Base-by-base conservation (phyloP, 2,797 vertebrate genomes). In the Tinamus major region DNA sequence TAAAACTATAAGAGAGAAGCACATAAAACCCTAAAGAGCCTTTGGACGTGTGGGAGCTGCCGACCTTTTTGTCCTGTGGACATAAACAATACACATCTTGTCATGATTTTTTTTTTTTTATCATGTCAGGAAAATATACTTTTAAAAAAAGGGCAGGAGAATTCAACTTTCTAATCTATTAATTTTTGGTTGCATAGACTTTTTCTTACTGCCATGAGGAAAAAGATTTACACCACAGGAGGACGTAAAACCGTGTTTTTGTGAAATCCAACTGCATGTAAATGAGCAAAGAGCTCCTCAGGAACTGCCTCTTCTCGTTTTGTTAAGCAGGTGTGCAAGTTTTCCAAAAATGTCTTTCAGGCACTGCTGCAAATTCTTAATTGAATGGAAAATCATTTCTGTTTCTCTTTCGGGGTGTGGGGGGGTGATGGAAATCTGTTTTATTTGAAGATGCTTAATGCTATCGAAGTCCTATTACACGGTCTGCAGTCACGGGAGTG, bases 241-340 rank as follows among this genome's bases (percentile, higher is more conserved):
- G 78, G 49, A 78, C 2, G 3, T 21, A 90, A 92, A 89, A 80
- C 42, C 44, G 16, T 62, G 49, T 78, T 94, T 82, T 56, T 90
- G 75, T 90, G 64, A 90, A 93, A 94, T 87, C 71, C 58, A 93
- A 48, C 65, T 91, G 84, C 76, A 90, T 51, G 46, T 83, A 87
- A 87, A 83, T 92, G 79, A 90, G 79, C 42, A 70, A 93, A 77
- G 18, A 87, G 29, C 44, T 92, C 55, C 65, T 94, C 29, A 26
- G 86, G 78, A 94, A 3, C 80, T 89, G 37, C 1, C 0, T 44
- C 46, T 33, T 87, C 53, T 90, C 46, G 10, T 89, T 69, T 90
- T 51, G 49, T 83, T 85, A 92, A 75, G 46, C 55, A 90, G 76
- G 70, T 89, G 62, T 71, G 90, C 84, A 90, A 87, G 21, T 90